Evolutionary conservation across 2,113 vertebrate species (phyloP), one percentile per base, ranked within the genome.

Genomic region (Callionymus lyra): DNA sequence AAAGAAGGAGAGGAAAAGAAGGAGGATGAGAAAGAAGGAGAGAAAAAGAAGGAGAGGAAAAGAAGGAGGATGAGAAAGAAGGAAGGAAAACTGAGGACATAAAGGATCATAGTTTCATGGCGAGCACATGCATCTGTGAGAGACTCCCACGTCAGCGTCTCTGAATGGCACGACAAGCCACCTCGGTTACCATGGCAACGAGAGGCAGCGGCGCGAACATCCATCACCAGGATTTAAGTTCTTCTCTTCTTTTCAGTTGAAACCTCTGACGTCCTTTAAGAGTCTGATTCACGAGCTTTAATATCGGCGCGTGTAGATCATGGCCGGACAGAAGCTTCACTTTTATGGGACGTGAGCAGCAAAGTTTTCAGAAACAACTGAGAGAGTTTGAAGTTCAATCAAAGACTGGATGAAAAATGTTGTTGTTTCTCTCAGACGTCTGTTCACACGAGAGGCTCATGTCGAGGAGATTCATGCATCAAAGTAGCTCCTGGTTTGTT

Each of bases 101-200:
- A 8, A 27, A 27, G 4, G 21, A 27, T 10, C 41, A 52, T 31
- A 33, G 17, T 36, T 57, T 38, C 16, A 33, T 44, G 21, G 2
- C 39, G 34, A 49, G 44, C 31, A 58, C 42, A 69, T 47, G 53
- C 63, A 59, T 45, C 38, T 45, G 62, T 47, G 53, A 54, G 54
- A 63, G 59, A 63, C 56, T 76, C 78, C 65, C 66, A 59, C 76
- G 70, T 82, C 59, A 49, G 60, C 10, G 55, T 49, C 48, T 79
- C 68, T 73, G 65, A 80, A 74, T 74, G 72, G 71, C 71, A 58
- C 73, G 76, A 79, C 76, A 69, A 61, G 59, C 59, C 63, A 72
- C 72, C 76, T 62, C 21, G 55, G 82, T 84, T 81, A 66, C 77
- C 82, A 84, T 83, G 77, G 79, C 59, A 76, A 75, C 79, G 58